A percentile compares a stretch with the other conserved stretches of the same genome.
phyloP scores from a whole-genome alignment of 2,888 invertebrate genomes.

The Diplolepis rosae region DNA sequence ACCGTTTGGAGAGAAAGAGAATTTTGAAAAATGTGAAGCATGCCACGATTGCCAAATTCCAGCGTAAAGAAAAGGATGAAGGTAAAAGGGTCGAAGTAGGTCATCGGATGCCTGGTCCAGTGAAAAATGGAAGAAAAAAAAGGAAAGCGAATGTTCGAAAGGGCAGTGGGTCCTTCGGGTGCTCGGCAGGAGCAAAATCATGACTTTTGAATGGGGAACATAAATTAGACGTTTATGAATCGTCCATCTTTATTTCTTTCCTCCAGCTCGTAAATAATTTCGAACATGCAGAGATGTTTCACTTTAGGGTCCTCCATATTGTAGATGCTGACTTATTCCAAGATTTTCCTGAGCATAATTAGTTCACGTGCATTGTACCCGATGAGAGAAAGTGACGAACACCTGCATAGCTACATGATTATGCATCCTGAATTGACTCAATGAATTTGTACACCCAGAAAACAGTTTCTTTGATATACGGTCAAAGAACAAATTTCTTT shows the following conservation, averaged over 20 bases:
- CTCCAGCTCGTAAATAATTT: conserved; percentile 47
- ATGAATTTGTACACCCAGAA: not conserved
- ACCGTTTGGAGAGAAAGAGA: too few species aligned
- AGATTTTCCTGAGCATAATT: not conserved
- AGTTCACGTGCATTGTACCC: not conserved
- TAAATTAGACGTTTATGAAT: conserved; percentile 64
- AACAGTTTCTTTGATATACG: too few species aligned
- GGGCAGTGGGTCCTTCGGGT: conserved; percentile 35
- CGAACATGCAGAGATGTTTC: conserved; percentile 40
- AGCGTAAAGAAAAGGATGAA: not conserved
- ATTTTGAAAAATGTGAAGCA: not conserved
- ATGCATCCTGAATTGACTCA: not conserved
- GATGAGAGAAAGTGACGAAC: not conserved
- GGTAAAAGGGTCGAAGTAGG: conserved; percentile 36
- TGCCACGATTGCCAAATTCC: not conserved
- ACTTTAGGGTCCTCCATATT: conserved; percentile 36
- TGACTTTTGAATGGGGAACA: conserved; percentile 48
- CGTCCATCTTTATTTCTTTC: conserved; percentile 46
- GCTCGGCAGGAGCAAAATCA: conserved; percentile 36
- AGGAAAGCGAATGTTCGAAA: conserved; percentile 42
- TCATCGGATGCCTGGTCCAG: conserved; percentile 36
- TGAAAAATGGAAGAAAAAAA: conserved; percentile 47
- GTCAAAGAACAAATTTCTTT: too few species aligned
- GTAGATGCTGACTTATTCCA: not conserved
- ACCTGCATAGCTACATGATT: not conserved